A percentile compares a stretch with the other conserved stretches of the same genome.
These are phyloP conservation scores for Epirrita christyi DNA, from an alignment of 2,888 invertebrate species.

Conservation along the genomic window DNA sequence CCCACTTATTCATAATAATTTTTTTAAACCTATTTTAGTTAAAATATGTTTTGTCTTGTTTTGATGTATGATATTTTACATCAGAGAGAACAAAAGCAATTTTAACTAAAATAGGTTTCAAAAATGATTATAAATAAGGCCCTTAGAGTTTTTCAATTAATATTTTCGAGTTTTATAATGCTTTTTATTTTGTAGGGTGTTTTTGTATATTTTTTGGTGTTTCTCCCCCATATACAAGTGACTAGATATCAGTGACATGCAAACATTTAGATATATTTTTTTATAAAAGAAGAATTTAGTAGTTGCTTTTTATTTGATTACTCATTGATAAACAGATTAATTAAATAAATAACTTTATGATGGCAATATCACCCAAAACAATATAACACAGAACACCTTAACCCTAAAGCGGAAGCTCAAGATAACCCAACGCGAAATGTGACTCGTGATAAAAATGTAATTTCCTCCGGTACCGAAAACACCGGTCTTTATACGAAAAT, in stretches of 20 bases:
- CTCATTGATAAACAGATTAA: too few species aligned
- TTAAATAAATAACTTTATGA: neutral
- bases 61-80: too few species aligned
- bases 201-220: slow-evolving; percentile 53
- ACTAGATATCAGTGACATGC: slow-evolving; percentile 56
- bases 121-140: too few species aligned
- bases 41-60: too few species aligned
- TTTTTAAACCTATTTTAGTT: too few species aligned
- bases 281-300: slow-evolving; percentile 7
- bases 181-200: slow-evolving; percentile 55
- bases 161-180: slow-evolving; percentile 64
- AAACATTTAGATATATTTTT: slow-evolving; percentile 25
- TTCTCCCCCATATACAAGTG: slow-evolving; percentile 49
- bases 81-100: too few species aligned
- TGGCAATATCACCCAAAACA: slow-evolving; percentile 33
- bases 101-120: too few species aligned
- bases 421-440: slow-evolving; percentile 61
- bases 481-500: slow-evolving; percentile 69
- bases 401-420: slow-evolving; percentile 48
- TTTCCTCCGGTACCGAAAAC: slow-evolving; percentile 63
- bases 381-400: slow-evolving; percentile 45
- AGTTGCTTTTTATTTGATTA: neutral
- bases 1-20: too few species aligned
- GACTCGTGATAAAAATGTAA: slow-evolving; percentile 72
- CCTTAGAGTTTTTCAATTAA: neutral